phyloP scores from a whole-genome alignment of 2,113 vertebrate species.

The Misgurnus mizolepis region DNA sequence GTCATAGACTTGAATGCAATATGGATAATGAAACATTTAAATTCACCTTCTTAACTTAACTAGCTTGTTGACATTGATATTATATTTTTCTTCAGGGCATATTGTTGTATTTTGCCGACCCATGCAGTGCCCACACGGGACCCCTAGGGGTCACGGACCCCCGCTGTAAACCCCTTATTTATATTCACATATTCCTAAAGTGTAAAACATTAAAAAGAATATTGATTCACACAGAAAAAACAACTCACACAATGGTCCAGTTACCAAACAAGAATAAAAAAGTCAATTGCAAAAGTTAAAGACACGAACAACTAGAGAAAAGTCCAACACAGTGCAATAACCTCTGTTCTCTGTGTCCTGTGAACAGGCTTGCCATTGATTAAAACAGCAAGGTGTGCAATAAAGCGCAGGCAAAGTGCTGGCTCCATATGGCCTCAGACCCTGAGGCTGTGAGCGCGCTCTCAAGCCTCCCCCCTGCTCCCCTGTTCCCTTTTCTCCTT shows the following conservation, averaged over 20 bases:
- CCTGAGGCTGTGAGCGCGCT: constrained; percentile 84
- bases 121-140: no score
- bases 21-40: no score
- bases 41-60: no score
- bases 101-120: no score
- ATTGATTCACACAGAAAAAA: neutral
- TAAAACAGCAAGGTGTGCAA: constrained; percentile 84
- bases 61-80: no score
- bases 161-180: no score
- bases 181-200: neutral
- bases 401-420: constrained; percentile 74
- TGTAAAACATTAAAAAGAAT: neutral
- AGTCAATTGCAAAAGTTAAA: constrained; percentile 11
- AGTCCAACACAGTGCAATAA: constrained; percentile 69
- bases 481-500: constrained; percentile 74
- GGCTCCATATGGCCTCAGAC: constrained; percentile 92
- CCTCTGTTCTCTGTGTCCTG: constrained; percentile 72
- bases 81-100: no score
- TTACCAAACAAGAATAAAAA: neutral
- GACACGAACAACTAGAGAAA: constrained; percentile 34
- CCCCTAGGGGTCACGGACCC: no score
- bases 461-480: constrained; percentile 79
- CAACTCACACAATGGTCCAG: neutral
- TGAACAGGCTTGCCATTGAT: constrained; percentile 84
- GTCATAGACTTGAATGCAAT: no score